phyloP scores from a whole-genome alignment of 1,140 invertebrate genomes.

The Eriosoma lanigerum region DNA sequence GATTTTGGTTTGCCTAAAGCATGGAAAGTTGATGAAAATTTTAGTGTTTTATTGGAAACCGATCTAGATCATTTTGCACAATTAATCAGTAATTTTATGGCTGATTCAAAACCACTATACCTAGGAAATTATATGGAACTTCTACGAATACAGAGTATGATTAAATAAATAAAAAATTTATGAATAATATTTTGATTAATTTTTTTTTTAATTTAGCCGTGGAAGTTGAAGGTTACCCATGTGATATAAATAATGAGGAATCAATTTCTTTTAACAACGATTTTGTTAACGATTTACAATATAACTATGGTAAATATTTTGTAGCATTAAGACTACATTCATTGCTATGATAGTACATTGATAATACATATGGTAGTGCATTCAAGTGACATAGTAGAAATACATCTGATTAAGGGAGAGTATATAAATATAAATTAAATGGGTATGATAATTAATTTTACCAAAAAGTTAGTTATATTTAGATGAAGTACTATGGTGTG shows the following conservation, averaged over 20 bases:
- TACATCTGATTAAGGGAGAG: no score
- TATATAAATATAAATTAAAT: no score
- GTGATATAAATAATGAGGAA: conserved; percentile 56
- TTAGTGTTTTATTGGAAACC: conserved; percentile 66
- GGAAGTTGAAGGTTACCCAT: conserved; percentile 62
- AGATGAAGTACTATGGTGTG: no score
- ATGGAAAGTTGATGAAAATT: conserved; percentile 66
- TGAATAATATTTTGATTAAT: not conserved
- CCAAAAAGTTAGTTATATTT: not conserved
- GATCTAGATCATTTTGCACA: conserved; percentile 67
- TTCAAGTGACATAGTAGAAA: no score
- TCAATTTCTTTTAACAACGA: conserved; percentile 54
- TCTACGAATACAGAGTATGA: conserved; percentile 67
- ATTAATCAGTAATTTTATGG: conserved; percentile 64
- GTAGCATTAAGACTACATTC: not conserved
- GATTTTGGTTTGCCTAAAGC: conserved; percentile 67
- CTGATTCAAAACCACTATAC: conserved; percentile 61
- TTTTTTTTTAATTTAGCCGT: conserved; percentile 60
- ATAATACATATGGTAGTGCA: no score
- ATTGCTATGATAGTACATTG: no score
- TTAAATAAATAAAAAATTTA: not conserved
- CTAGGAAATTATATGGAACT: conserved; percentile 69
- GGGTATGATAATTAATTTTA: not conserved
- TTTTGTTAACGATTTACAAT: conserved; percentile 30
- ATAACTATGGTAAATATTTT: conserved; percentile 33